Evolutionary conservation across 2,797 vertebrate genomes (phyloP).

Genomic region (Sparidentex hasta): DNA sequence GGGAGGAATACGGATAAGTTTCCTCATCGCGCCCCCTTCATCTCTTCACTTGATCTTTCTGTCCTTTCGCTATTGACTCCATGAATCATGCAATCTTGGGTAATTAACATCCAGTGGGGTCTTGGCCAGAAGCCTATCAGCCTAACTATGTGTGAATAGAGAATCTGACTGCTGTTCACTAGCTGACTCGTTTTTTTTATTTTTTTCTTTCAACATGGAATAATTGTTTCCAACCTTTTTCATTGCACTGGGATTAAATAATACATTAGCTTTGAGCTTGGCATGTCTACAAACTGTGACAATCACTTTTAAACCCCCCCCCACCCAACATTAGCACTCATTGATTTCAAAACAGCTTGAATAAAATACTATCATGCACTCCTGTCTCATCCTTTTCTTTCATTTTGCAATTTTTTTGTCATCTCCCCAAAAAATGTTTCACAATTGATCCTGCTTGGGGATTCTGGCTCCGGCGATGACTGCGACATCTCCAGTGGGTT

Average conservation of each 20-base stretch:
- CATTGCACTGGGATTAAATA: slow-evolving; percentile 23
- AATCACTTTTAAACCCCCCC: slow-evolving; percentile 35
- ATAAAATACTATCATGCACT: slow-evolving; percentile 27
- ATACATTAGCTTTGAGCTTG: slow-evolving; percentile 22
- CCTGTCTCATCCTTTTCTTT: slow-evolving; percentile 21
- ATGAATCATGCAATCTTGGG: slow-evolving; percentile 72
- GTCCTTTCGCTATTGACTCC: slow-evolving; percentile 72
- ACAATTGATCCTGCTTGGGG: slow-evolving; percentile 37
- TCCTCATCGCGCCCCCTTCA: slow-evolving; percentile 64
- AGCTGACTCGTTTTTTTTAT: slow-evolving; percentile 1
- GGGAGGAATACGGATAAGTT: slow-evolving; percentile 67
- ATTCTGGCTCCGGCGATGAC: slow-evolving; percentile 28
- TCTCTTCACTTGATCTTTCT: slow-evolving; percentile 70
- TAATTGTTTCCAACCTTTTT: slow-evolving; percentile 7
- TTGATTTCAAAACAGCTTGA: slow-evolving; percentile 42
- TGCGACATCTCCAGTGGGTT: slow-evolving; percentile 40
- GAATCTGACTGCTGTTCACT: slow-evolving; percentile 26
- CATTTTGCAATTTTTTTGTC: background rate
- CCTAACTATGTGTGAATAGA: slow-evolving; percentile 25
- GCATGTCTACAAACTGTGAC: slow-evolving; percentile 27
- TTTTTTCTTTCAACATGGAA: background rate
- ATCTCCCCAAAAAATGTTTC: slow-evolving; percentile 5
- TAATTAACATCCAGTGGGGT: slow-evolving; percentile 70
- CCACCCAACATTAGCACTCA: slow-evolving; percentile 21
- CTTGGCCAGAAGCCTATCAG: slow-evolving; percentile 54